Evolutionary conservation across 2,797 vertebrate species (phyloP), one percentile per base, ranked within the genome.

Genomic region (Neoniphon sammara): DNA sequence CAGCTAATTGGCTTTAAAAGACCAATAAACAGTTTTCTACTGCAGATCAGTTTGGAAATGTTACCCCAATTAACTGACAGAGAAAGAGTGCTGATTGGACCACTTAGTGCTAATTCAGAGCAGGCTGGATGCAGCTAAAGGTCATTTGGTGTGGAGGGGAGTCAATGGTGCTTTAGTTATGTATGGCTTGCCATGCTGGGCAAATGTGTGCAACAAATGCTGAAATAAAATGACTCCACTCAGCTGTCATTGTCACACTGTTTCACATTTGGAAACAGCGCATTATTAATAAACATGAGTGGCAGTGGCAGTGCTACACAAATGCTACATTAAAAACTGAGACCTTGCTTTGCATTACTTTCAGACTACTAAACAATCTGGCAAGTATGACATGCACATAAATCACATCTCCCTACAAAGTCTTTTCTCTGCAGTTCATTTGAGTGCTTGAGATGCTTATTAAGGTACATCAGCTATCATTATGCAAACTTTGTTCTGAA

Each of bases 1-100:
- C 30, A 21, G 72, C 81, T 82, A 84, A 87, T 87, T 85, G 81
- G 74, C 66, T 66, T 73, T 85, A 83, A 87, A 87, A 84, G 61
- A 69, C 44, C 39, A 36, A 72, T 75, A 69, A 86, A 80, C 49
- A 68, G 71, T 77, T 82, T 83, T 61, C 46, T 61, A 71, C 69
- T 55, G 44, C 64, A 66, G 78, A 85, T 86, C 63, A 76, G 65
- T 79, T 77, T 77, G 34, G 64, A 81, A 85, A 82, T 55, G 47
- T 55, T 49, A 6, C 65, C 75, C 70, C 84, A 82, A 86, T 87
- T 85, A 87, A 77, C 66, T 66, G 77, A 70, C 81, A 79, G 59
- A 59, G 27, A 49, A 23, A 0, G 25, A 77, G 78, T 6, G 27
- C 65, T 85, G 67, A 81, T 82, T 73, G 75, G 42, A 77, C 63